phyloP scores from a whole-genome alignment of 2,888 invertebrate genomes.

The Emmelina monodactyla region DNA sequence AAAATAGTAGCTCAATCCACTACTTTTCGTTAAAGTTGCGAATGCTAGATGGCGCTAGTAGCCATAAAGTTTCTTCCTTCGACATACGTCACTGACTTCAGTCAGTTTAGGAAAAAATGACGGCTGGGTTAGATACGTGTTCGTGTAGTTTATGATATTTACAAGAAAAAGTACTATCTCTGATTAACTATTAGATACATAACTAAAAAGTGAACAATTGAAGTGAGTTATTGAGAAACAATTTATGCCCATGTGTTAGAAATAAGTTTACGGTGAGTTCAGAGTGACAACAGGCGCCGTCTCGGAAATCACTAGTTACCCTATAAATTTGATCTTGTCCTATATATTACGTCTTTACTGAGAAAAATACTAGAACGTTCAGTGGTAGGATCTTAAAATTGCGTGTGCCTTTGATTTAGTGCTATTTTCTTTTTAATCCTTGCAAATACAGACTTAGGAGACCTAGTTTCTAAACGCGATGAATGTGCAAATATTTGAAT shows the following conservation, averaged over 20 bases:
- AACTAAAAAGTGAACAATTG: slow-evolving; percentile 30
- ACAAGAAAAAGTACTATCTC: slow-evolving; percentile 57
- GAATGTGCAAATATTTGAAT: neutral
- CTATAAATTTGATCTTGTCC: slow-evolving; percentile 15
- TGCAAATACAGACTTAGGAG: no score
- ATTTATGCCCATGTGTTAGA: slow-evolving; percentile 49
- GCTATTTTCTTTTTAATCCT: no score
- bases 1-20: no score
- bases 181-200: slow-evolving; percentile 38
- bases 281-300: no score
- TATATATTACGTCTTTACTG: no score
- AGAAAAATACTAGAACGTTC: no score
- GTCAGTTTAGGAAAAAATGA: slow-evolving; percentile 65
- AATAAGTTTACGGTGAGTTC: slow-evolving; percentile 54
- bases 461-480: no score
- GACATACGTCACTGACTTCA: neutral
- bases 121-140: slow-evolving; percentile 64
- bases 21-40: no score
- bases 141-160: slow-evolving; percentile 65
- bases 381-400: no score
- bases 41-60: slow-evolving; percentile 40
- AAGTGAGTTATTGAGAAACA: slow-evolving; percentile 39
- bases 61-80: slow-evolving; percentile 25
- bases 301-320: slow-evolving; percentile 42
- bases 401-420: no score